Base-by-base conservation (phyloP, 2,888 invertebrate genomes). In the Blastobasis adustella region DNA sequence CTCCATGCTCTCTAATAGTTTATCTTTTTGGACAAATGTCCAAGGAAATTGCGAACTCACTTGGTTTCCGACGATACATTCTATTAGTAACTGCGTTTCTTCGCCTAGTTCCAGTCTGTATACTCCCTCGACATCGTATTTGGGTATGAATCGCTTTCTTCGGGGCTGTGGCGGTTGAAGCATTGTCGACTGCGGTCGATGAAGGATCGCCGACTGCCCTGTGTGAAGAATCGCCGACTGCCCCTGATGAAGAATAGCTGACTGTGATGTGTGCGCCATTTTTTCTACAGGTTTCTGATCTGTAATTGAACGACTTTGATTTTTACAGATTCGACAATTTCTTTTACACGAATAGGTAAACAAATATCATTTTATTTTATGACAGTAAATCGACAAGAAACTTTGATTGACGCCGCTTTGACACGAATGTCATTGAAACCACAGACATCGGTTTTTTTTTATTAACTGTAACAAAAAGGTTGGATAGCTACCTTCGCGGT, bases 11-110 rank as follows among this genome's bases (percentile, higher is more conserved):
- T 94, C 93, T 49, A 90, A 82, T 1, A 95, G 79, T 46, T 89
- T 79, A 40, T 90, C 89, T 71, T 91, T 94, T 23, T 79, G 81
- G 0, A 94, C 79, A 54, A 83, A 86, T 55, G 92, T 92, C 94
- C 94, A 95, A 0, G 95, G 94, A 64, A 90, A 91, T 69, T 95
- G 94, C 10, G 92, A 90, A 0, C 91, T 93, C 0, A 95, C 90
- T 66, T 94, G 90, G 42, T 90, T 82, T 0, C 94, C 95, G 45
- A 94, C 90, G 2, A 91, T 88, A 59, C 93, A 86, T 55, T 92
- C 92, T 8, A 94, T 73, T 49, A 89, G 86, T 57, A 89, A 80
- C 66, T 93, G 93, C 9, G 91, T 91, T 58, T 90, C 77, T 59
- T 90, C 89, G 4, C 90, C 84, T 38, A 93, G 56, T 9, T 80